Evolutionary conservation across 2,113 vertebrate genomes (phyloP), one percentile per base, ranked within the genome.

Genomic region (Panthera tigris): DNA sequence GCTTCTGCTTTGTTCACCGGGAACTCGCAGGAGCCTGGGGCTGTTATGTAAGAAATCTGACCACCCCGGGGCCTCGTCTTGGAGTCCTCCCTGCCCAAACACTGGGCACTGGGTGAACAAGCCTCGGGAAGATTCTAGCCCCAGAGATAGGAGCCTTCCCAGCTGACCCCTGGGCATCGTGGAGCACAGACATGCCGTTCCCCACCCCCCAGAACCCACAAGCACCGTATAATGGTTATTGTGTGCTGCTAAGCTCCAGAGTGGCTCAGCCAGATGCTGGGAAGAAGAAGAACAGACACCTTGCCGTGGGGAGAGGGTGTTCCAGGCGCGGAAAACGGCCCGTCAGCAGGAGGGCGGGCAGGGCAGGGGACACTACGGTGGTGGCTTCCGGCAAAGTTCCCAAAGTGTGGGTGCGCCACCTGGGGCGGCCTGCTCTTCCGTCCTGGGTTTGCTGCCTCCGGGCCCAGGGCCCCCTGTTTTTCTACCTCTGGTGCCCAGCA

Each of bases 61-160:
- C 6, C 13, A 19, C n/a, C 82, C 68, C 13, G 4, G 66, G 39
- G 39, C 39, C n/a, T 45, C 39, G 73, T 27, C 39, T 74, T 74
- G 45, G 39, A 74, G 25, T 27, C 23, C 0, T 45, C 39, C 21
- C 39, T 50, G 33, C 25, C 57, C 94, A 86, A 71, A 19, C 15
- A 21, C 13, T 0, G 0, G 36, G 39, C 2, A 1, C 4, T 18
- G 39, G 48, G 25, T 10, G 16, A 88, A 71, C 25, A 14, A 80
- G 36, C n/a, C 69, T 76, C 83, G 4, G 1, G 48, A 61, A 61
- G 50, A 4, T 48, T 79, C 48, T 4, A 61, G 5, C 41, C 66
- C 6, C 27, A 71, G 31, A 31, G 5, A 11, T 41, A 25, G 57
- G 57, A 27, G 0, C 68, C 80, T 79, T 68, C 61, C 31, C 36